Evolutionary conservation across 2,113 vertebrate genomes (phyloP).

Genomic region (Setophaga coronata): DNA sequence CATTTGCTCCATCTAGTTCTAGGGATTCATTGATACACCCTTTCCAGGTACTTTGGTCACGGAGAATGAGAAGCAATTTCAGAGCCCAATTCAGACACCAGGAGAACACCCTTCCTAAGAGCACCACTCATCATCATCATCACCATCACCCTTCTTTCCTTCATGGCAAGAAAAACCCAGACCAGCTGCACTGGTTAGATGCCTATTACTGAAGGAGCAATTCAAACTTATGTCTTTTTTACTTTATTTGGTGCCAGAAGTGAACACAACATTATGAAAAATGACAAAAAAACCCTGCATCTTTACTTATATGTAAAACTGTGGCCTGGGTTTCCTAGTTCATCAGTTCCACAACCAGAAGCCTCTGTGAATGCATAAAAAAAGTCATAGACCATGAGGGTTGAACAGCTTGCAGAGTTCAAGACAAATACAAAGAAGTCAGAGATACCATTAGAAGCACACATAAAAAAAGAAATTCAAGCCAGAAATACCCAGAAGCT

Average conservation of each 20-base stretch:
- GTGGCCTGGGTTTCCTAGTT: neutral
- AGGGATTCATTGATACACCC: neutral
- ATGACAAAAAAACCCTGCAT: neutral
- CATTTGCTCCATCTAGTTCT: neutral
- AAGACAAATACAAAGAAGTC: neutral
- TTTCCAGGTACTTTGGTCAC: neutral
- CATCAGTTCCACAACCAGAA: neutral
- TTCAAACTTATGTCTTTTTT: neutral
- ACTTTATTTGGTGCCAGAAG: neutral
- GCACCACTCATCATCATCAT: neutral
- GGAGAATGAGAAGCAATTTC: neutral
- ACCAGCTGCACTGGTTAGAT: neutral
- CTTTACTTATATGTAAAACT: neutral
- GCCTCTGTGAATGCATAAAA: neutral
- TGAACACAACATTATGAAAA: neutral
- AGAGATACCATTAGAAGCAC: neutral
- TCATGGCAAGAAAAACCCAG: neutral
- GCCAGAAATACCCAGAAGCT: conserved; percentile 50
- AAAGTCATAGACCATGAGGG: neutral
- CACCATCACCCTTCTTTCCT: neutral
- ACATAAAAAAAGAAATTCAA: conserved; percentile 31
- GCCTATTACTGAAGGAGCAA: neutral
- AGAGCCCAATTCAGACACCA: neutral
- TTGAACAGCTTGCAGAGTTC: neutral
- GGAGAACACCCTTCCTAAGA: neutral